Evolutionary conservation across 1,140 invertebrate species (phyloP), one percentile per base, ranked within the genome.

Genomic region (Linepithema humile): DNA sequence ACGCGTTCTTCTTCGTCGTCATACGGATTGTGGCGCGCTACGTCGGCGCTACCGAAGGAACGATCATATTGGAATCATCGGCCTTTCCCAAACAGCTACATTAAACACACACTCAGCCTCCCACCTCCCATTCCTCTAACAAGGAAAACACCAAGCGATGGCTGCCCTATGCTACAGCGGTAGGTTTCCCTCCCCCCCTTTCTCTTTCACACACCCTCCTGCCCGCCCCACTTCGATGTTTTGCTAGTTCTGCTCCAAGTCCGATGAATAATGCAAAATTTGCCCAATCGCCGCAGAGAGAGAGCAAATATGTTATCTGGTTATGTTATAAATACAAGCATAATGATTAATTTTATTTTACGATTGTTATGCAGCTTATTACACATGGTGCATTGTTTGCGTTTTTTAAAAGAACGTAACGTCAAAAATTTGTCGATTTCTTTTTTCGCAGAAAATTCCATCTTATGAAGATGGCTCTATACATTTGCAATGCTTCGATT

Each of bases 151-250:
- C 1, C 64, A 3, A 65, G 35, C 90, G 82, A 94, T 94, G 93
- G 92, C 93, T 88, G 84, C 91, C 88, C 88, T 91, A 78, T 93
- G 92, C 85, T 93, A 90, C 82, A 88, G 86, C 57, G 93, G 93
- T 93, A 93, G 65, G 92, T 90, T 89, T 85, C 85, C 82, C 82
- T 82, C 82, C 55, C 59, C 74, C 55, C 72, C 35, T 50, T 64
- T 62, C 62, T 57, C 43, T 70, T 70, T 60, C 55, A 17, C 43
- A n/a, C 4, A 12, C 40, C 4, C 20, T 2, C 15, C 3, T 23
- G 4, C 20, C 23, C 1, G 2, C 23, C 15, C 38, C 17, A 12
- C 1, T 17, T 26, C 4, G 0, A 40, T 7, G 26, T n/a, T 23
- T 62, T 29, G 35, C 26, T n/a, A 20, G 29, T 48, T 62, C n/a